phyloP scores from a whole-genome alignment of 2,797 vertebrate species.

The Clarias pachynema region DNA sequence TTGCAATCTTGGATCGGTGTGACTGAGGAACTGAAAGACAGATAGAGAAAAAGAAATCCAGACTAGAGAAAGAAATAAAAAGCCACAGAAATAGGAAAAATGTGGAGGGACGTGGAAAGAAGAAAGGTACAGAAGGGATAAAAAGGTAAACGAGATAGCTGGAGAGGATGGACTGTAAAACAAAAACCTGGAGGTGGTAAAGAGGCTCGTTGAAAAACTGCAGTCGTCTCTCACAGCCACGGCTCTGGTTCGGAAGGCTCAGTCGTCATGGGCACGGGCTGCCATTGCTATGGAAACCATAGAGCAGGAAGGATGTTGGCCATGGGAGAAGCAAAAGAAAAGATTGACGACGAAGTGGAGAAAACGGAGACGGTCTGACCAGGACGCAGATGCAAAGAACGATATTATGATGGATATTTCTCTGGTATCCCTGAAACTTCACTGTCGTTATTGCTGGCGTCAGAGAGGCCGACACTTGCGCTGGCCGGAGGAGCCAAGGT shows the following conservation, averaged over 20 bases:
- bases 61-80: background rate
- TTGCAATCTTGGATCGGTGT: background rate
- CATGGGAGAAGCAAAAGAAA: conserved; percentile 40
- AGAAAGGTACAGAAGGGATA: background rate
- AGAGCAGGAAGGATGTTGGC: conserved; percentile 47
- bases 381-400: conserved; percentile 17
- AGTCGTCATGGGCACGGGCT: conserved; percentile 52
- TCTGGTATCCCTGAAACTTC: background rate
- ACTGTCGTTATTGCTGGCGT: conserved; percentile 15
- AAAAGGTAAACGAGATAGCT: background rate
- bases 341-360: conserved; percentile 25
- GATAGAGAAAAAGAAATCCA: background rate
- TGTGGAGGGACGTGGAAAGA: conserved; percentile 10
- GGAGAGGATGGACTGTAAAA: background rate
- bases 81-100: conserved; percentile 1
- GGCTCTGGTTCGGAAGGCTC: conserved; percentile 42
- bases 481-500: background rate
- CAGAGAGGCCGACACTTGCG: conserved; percentile 9
- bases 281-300: conserved; percentile 59
- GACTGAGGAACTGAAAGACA: conserved; percentile 15
- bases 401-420: conserved; percentile 38
- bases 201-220: conserved; percentile 22
- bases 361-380: conserved; percentile 35
- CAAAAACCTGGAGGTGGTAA: conserved; percentile 24
- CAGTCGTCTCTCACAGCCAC: conserved; percentile 39